Evolutionary conservation across 1,140 invertebrate genomes (phyloP).

Genomic region (Antheraea pernyi): DNA sequence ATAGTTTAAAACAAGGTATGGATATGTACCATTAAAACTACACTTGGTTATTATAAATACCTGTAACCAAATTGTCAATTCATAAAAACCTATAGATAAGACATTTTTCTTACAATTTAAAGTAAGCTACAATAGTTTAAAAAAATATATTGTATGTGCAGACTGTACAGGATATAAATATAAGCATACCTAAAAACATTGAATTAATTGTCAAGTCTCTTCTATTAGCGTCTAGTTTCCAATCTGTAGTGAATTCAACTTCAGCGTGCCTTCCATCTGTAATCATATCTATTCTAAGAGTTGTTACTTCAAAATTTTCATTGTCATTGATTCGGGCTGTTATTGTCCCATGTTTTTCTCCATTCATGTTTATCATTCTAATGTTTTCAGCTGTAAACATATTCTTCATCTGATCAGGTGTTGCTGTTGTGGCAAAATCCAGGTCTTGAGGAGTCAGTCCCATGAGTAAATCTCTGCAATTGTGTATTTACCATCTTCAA

Average conservation of each 20-base stretch:
- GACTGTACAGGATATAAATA: not conserved
- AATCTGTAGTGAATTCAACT: conserved; percentile 96
- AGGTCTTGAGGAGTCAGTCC: conserved; percentile 92
- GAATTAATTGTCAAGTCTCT: conserved; percentile 99
- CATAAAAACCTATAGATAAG: too few relatives aligned
- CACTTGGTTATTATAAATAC: too few relatives aligned
- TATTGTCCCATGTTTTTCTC: conserved; percentile 98
- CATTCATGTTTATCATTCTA: conserved; percentile 95
- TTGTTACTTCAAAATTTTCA: conserved; percentile 96
- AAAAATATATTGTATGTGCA: too few relatives aligned
- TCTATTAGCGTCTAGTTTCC: conserved; percentile 96
- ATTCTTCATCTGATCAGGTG: conserved; percentile 96
- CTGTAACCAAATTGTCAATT: too few relatives aligned
- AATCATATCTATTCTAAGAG: conserved; percentile 93
- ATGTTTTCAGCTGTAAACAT: conserved; percentile 94
- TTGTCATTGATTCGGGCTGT: conserved; percentile 97
- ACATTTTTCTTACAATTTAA: too few relatives aligned
- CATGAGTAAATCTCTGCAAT: conserved; percentile 93
- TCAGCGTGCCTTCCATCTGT: conserved; percentile 98
- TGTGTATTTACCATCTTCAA: not conserved
- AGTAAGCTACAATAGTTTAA: too few relatives aligned
- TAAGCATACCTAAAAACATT: conserved; percentile 93
- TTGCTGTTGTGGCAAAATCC: conserved; percentile 98
- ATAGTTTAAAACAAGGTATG: too few relatives aligned
- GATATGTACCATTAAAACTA: too few relatives aligned